phyloP scores from a whole-genome alignment of 2,113 vertebrate genomes.

The Tichodroma muraria region DNA sequence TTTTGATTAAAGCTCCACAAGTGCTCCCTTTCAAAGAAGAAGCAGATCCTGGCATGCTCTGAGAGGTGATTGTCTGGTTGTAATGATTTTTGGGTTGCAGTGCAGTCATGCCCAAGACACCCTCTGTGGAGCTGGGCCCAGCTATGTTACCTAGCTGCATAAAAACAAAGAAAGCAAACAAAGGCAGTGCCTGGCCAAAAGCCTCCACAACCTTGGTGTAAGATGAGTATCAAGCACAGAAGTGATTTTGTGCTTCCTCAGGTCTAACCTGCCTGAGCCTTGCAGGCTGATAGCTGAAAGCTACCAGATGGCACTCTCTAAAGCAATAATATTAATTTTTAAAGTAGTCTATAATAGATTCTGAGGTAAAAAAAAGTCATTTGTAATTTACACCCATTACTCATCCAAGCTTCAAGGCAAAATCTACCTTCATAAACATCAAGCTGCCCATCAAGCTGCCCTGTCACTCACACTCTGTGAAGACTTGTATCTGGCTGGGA shows the following conservation, averaged over 20 bases:
- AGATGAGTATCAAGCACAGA: neutral
- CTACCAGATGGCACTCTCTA: neutral
- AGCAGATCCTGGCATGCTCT: neutral
- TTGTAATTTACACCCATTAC: neutral
- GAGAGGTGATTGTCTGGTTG: neutral
- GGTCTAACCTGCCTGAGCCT: neutral
- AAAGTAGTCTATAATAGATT: neutral
- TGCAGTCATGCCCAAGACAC: neutral
- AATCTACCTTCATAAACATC: neutral
- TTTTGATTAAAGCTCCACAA: conserved; percentile 27
- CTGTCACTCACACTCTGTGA: neutral
- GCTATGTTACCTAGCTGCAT: neutral
- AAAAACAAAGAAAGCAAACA: neutral
- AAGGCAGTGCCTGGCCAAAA: neutral
- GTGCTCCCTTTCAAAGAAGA: neutral
- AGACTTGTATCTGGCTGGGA: neutral
- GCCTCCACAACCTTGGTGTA: neutral
- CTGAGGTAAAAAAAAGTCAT: neutral
- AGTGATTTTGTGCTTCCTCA: neutral
- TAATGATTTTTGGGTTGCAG: neutral
- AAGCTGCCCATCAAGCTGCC: neutral
- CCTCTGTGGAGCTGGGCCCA: neutral
- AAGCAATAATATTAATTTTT: neutral
- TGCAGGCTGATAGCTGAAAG: neutral
- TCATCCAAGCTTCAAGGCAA: neutral